Evolutionary conservation across 1,140 invertebrate genomes (phyloP).

Genomic region (Drosophila pandora): DNA sequence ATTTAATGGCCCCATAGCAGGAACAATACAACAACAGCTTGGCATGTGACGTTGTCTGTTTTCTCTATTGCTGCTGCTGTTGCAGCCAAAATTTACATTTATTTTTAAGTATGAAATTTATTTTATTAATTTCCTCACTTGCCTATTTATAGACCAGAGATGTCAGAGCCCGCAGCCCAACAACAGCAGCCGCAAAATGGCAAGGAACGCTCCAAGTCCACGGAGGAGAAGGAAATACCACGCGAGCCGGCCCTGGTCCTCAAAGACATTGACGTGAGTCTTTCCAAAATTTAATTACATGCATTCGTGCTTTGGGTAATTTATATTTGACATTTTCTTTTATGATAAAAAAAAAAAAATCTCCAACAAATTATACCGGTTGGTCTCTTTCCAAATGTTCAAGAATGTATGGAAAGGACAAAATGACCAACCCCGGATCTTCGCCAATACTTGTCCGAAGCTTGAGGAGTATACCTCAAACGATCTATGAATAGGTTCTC

Average conservation of each 20-base stretch:
- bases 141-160: constrained; percentile 68
- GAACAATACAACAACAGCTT: constrained; percentile 8
- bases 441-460: too few relatives aligned
- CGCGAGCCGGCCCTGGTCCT: constrained; percentile 94
- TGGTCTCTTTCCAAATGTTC: too few relatives aligned
- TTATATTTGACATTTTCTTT: background rate
- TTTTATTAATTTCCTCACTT: constrained; percentile 69
- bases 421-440: too few relatives aligned
- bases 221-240: constrained; percentile 89
- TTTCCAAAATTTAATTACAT: background rate
- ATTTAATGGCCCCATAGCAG: constrained; percentile 22
- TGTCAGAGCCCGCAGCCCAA: constrained; percentile 79
- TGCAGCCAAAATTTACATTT: constrained; percentile 23
- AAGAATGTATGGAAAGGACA: too few relatives aligned
- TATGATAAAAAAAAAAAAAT: background rate
- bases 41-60: constrained; percentile 28
- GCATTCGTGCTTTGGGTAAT: background rate
- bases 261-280: constrained; percentile 89
- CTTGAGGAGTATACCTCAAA: too few relatives aligned
- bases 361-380: too few relatives aligned
- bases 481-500: too few relatives aligned
- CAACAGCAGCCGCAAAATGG: constrained; percentile 73
- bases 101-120: constrained; percentile 70
- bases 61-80: constrained; percentile 41
- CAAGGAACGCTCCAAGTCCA: constrained; percentile 80